A percentile compares a stretch with the other conserved stretches of the same genome.
Evolutionary conservation across 35 echinoderm and acorn worm species (phyloP).

Genomic region (Chiridota heheva): DNA sequence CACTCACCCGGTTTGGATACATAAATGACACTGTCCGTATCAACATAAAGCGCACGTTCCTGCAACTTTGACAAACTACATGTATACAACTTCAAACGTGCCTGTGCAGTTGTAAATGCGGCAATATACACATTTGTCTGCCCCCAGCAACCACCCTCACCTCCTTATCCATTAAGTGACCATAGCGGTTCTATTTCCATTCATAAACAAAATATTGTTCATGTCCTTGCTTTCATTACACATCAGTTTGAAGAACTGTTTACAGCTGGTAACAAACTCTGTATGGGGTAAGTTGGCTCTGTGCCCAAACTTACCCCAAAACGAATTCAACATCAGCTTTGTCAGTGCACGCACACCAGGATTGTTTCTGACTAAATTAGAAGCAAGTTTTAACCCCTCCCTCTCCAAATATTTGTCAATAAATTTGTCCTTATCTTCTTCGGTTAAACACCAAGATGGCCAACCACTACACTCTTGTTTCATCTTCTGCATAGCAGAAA

Average conservation of each 20-base stretch:
- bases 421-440: slow-evolving; percentile 39
- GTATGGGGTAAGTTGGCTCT: slow-evolving; percentile 47
- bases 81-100: slow-evolving; percentile 67
- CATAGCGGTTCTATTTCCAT: no score
- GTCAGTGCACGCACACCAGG: slow-evolving; percentile 48
- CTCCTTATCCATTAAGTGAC: no score
- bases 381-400: slow-evolving; percentile 58
- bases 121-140: slow-evolving; percentile 77
- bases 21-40: slow-evolving; percentile 58
- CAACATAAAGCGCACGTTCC: slow-evolving; percentile 30
- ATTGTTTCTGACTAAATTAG: slow-evolving; percentile 35
- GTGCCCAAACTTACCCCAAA: slow-evolving; percentile 73
- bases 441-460: slow-evolving; percentile 57
- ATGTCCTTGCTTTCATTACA: no score
- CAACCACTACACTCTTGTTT: no score
- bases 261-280: no score
- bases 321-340: slow-evolving; percentile 59
- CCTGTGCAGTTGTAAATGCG: slow-evolving; percentile 66
- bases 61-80: slow-evolving; percentile 22
- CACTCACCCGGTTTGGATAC: not conserved
- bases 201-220: no score
- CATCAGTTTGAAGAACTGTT: no score
- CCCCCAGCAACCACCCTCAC: no score
- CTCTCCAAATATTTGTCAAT: slow-evolving; percentile 36
- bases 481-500: no score